Percentiles rank a stretch among this genome's conserved stretches.
Evolutionary conservation across 2,113 vertebrate species (phyloP).

Genomic region (Rhabdomys dilectus): DNA sequence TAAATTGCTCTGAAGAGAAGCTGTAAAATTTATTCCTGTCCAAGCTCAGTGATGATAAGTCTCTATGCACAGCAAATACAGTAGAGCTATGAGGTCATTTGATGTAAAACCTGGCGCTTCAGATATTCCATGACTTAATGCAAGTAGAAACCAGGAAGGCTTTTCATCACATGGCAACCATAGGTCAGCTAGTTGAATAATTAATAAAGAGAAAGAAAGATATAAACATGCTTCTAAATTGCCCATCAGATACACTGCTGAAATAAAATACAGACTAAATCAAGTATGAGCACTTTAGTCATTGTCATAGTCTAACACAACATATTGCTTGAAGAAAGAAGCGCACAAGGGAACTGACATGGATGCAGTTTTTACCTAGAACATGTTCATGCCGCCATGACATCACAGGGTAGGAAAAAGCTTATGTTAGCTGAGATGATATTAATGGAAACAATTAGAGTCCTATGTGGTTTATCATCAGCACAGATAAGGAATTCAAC

Average conservation of each 20-base stretch:
- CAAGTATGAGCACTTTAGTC: conserved; percentile 78
- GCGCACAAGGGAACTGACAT: conserved; percentile 54
- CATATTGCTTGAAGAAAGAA: conserved; percentile 30
- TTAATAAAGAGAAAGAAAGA: conserved; percentile 17
- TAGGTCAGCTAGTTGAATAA: conserved; percentile 19
- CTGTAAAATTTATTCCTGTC: background rate
- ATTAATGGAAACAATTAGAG: conserved; percentile 66
- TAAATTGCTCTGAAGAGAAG: conserved; percentile 15
- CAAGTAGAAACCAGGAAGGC: background rate
- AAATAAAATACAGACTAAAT: conserved; percentile 65
- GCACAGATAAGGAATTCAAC: conserved; percentile 72
- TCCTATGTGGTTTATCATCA: background rate
- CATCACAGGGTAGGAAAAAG: conserved; percentile 66
- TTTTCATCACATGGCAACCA: background rate
- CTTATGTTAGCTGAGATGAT: conserved; percentile 74
- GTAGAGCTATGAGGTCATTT: background rate
- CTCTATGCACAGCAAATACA: background rate
- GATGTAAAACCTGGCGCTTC: background rate
- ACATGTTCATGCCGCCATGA: conserved; percentile 69
- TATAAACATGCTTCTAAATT: background rate
- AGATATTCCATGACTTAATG: conserved; percentile 24
- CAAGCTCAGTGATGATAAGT: background rate
- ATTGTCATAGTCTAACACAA: conserved; percentile 76
- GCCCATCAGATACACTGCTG: conserved; percentile 5
- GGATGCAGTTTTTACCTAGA: conserved; percentile 71